A percentile compares a stretch with the other conserved stretches of the same genome.
Conservation (phyloP, 2,888 invertebrate genomes). For the Cyclophora punctaria region DNA sequence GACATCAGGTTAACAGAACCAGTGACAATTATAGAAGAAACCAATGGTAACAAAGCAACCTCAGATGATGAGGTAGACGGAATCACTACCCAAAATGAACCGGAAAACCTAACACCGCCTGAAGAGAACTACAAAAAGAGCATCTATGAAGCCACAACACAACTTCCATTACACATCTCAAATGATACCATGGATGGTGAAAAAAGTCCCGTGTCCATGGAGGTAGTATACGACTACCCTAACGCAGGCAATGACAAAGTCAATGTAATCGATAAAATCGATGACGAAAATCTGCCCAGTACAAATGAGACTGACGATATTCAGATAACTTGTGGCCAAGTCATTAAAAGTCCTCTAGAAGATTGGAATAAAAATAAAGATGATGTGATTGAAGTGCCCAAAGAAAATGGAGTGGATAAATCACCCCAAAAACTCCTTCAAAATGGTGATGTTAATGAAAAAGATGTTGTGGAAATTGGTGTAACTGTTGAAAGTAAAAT, state of each 20-base stretch:
- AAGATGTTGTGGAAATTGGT: constrained; percentile 16
- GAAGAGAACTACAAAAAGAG: constrained; percentile 2
- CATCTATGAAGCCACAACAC: constrained; percentile 45
- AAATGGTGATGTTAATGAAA: constrained; percentile 23
- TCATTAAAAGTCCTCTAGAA: constrained; percentile 40
- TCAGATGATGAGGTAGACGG: constrained; percentile 1
- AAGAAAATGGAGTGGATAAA: constrained; percentile 36
- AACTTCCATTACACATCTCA: constrained; percentile 33
- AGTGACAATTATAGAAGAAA: neutral
- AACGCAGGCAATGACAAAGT: constrained; percentile 33
- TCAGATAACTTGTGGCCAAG: constrained; percentile 60
- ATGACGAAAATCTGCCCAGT: constrained; percentile 54
- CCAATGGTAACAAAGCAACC: neutral
- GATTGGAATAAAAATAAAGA: constrained; percentile 18
- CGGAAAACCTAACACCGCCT: neutral
- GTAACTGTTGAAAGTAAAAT: constrained; percentile 9
- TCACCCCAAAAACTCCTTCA: constrained; percentile 17
- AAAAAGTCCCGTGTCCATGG: constrained; percentile 41
- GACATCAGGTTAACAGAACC: constrained; percentile 1
- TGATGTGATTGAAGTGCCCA: constrained; percentile 18
- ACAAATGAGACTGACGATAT: constrained; percentile 61
- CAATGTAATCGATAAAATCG: constrained; percentile 41
- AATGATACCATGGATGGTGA: constrained; percentile 35
- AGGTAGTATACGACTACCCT: constrained; percentile 48
- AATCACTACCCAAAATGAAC: constrained; percentile 1